Evolutionary conservation across 2,797 vertebrate species (phyloP), one percentile per base, ranked within the genome.

Genomic region (Salmo trutta): DNA sequence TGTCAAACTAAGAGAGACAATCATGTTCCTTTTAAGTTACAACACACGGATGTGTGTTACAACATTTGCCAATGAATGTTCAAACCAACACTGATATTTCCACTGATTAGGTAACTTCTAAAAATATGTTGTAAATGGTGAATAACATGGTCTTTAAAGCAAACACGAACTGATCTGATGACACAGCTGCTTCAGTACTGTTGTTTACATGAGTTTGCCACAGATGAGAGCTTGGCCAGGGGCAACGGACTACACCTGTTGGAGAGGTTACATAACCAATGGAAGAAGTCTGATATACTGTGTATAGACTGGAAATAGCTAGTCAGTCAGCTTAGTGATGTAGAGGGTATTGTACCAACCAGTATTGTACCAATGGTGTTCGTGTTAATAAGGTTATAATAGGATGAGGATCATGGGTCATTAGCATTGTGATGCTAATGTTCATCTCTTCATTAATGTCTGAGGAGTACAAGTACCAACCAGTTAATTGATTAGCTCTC

Each of bases 401-500:
- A n/a, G 54, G 83, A 86, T 77, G 56, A 66, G 54, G 66, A 51
- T 75, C 53, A 67, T n/a, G 82, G 84, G 67, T 87, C 91, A 85
- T 90, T 88, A 81, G 66, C 80, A 80, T 89, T 87, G 79, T 77
- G 82, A 84, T 88, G 86, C 83, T 89, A 76, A 81, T 71, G 83
- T 77, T 77, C 78, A 84, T 83, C 78, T 84, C 77, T 81, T 77
- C 71, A 71, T 83, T 87, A 85, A 90, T 89, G 83, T 79, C 79
- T 86, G 85, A 83, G 79, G 82, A 80, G 84, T 82, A 84, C 82
- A 89, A 79, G 87, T 84, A 85, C 87, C 82, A 81, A 79, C 74
- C 77, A 89, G 85, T 90, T 89, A 88, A 90, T 88, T 89, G 79
- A 85, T 91, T 88, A 78, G 80, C 82, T 12, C 41, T 82, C 88